These are phyloP conservation scores for Drosophila carrolli DNA, from an alignment of 1,140 invertebrate species.

Conservation along the genomic window DNA sequence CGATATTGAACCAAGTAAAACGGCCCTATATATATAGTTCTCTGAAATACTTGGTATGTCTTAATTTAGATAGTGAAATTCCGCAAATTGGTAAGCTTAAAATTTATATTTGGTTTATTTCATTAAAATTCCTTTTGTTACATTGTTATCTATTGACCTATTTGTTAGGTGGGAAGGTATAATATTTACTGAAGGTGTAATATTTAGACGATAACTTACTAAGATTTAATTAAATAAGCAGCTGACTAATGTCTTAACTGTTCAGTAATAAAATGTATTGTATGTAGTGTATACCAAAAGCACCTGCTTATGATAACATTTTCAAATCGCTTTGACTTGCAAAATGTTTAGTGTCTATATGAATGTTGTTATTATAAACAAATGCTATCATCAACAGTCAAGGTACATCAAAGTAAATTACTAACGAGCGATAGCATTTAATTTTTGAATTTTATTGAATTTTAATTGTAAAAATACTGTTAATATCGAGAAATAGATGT, in stretches of 20 bases:
- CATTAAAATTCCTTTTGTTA: background rate
- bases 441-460: background rate
- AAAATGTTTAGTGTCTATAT: too few species aligned
- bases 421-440: too few species aligned
- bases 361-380: too few species aligned
- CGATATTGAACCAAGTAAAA: background rate
- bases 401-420: too few species aligned
- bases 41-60: background rate
- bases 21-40: background rate
- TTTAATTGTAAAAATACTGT: conserved; percentile 4
- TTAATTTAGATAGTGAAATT: conserved; percentile 1
- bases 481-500: background rate
- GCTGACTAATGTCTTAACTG: background rate
- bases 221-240: background rate
- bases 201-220: background rate
- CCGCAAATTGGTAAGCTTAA: background rate
- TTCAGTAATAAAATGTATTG: too few species aligned
- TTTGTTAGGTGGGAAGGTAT: background rate
- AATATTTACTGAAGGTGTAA: too few species aligned
- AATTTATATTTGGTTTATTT: background rate
- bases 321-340: too few species aligned
- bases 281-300: too few species aligned
- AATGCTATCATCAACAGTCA: too few species aligned
- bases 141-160: background rate
- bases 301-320: too few species aligned